Evolutionary conservation across 2,797 vertebrate genomes (phyloP), one percentile per base, ranked within the genome.

Genomic region (Scolopax rusticola): DNA sequence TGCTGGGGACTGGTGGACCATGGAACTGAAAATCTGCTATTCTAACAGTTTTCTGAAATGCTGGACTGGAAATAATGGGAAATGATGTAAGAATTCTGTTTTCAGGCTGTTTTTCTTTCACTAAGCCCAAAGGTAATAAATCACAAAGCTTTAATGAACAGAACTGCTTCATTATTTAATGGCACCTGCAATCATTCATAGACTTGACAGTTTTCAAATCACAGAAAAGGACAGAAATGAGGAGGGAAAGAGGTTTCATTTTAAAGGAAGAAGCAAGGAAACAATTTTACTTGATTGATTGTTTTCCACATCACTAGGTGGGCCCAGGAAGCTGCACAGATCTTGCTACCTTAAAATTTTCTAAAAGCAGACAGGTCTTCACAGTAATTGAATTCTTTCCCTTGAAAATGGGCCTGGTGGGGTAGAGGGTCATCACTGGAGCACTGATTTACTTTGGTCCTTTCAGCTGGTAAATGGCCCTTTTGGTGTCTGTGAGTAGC

Each of bases 101-200:
- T 70, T 54, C 47, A 54, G 74, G 13, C 82, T 95, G 75, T 43
- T 96, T 87, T 93, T 69, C 79, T 88, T 94, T 81, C 51, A 30
- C 47, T 83, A 71, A 65, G 69, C 48, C 60, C 20, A 38, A 61
- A 43, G n/a, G 79, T 83, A 94, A 95, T 96, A 90, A 97, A 96
- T 96, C 95, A 95, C 75, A 77, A 53, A 30, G 84, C 79, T n/a
- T 76, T 81, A 80, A 79, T 81, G 92, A 95, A 91, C 82, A 91
- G 86, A 74, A n/a, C 53, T 84, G 17, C 53, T 89, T 78, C 79
- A 51, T 84, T 89, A 60, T 80, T 93, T 89, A 96, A 67, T 77
- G 75, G 45, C 94, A 59, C 70, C 76, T 48, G 21, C 60, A 91
- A 79, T 84, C 63, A 36, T 48, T 89, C 69, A 80, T 30, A 38